Percentiles rank a stretch among this genome's conserved stretches.
Evolutionary conservation across 1,140 invertebrate genomes (phyloP).

Genomic region (Drosophila ogumai): DNA sequence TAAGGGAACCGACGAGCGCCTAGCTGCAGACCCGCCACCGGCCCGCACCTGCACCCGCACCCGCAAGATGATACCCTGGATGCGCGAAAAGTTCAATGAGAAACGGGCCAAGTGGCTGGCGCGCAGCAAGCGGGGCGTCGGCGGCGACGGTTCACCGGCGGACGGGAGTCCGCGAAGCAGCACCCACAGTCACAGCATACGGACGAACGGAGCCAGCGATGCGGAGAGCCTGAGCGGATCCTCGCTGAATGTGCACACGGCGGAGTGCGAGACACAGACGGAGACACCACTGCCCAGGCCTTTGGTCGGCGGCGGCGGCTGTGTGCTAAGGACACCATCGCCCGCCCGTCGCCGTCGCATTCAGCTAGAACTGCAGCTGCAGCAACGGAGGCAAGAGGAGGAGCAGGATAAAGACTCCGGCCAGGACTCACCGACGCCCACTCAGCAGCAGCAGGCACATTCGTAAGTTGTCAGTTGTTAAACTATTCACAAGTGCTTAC

Average conservation of each 20-base stretch:
- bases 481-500: constrained; percentile 23
- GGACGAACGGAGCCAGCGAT: constrained; percentile 51
- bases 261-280: constrained; percentile 67
- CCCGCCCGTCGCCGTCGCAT: constrained; percentile 64
- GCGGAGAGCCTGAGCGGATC: constrained; percentile 54
- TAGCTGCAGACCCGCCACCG: constrained; percentile 48
- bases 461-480: constrained; percentile 64
- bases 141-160: constrained; percentile 11
- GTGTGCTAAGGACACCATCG: constrained; percentile 64
- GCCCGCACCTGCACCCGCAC: constrained; percentile 22
- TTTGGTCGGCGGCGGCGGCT: constrained; percentile 54
- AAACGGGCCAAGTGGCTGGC: constrained; percentile 79
- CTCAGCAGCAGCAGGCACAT: constrained; percentile 59
- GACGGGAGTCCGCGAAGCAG: constrained; percentile 37
- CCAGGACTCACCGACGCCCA: constrained; percentile 34
- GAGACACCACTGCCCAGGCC: constrained; percentile 23
- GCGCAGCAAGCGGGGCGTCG: constrained; percentile 52
- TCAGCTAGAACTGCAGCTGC: constrained; percentile 63
- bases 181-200: constrained; percentile 35
- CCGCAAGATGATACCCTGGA: constrained; percentile 82
- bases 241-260: constrained; percentile 48
- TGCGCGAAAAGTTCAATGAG: constrained; percentile 83
- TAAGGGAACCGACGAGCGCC: constrained; percentile 3
- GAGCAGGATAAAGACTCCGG: constrained; percentile 20
- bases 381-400: constrained; percentile 29